Conservation (phyloP, 1,140 invertebrate genomes). For the Cyclina sinensis region DNA sequence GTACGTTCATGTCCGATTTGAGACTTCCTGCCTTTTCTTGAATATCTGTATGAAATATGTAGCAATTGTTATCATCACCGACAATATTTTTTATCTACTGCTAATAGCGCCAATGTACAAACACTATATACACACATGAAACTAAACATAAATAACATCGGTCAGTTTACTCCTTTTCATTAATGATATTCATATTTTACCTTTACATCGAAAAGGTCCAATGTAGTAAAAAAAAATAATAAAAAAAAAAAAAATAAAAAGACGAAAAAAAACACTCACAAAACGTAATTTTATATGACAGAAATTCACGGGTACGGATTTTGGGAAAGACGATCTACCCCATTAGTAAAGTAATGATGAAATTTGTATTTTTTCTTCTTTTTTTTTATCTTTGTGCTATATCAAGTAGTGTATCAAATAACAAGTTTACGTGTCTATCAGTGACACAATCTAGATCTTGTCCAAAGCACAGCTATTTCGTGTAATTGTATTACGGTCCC, state of each 20-base stretch:
- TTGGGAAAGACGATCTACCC: background rate
- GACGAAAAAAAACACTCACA: too few relatives aligned
- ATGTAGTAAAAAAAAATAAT: background rate
- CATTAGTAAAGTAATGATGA: slow-evolving; percentile 3
- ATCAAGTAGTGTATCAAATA: background rate
- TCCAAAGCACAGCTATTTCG: background rate
- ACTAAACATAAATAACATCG: background rate
- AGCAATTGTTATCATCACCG: too few relatives aligned
- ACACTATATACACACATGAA: background rate
- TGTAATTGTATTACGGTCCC: background rate
- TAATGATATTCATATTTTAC: background rate
- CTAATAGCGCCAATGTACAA: too few relatives aligned
- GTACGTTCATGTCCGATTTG: too few relatives aligned
- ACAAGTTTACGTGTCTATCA: background rate
- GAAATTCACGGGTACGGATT: background rate
- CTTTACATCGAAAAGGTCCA: background rate
- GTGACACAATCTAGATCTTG: background rate
- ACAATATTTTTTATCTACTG: background rate
- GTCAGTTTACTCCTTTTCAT: background rate
- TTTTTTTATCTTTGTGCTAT: background rate
- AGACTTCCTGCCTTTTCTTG: too few relatives aligned
- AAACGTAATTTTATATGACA: background rate
- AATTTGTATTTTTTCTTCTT: background rate
- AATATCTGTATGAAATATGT: too few relatives aligned
- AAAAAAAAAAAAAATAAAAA: too few relatives aligned